A percentile compares a stretch with the other conserved stretches of the same genome.
These are phyloP conservation scores for Channa striata DNA, from an alignment of 2,797 vertebrate species.

Conservation along the genomic window DNA sequence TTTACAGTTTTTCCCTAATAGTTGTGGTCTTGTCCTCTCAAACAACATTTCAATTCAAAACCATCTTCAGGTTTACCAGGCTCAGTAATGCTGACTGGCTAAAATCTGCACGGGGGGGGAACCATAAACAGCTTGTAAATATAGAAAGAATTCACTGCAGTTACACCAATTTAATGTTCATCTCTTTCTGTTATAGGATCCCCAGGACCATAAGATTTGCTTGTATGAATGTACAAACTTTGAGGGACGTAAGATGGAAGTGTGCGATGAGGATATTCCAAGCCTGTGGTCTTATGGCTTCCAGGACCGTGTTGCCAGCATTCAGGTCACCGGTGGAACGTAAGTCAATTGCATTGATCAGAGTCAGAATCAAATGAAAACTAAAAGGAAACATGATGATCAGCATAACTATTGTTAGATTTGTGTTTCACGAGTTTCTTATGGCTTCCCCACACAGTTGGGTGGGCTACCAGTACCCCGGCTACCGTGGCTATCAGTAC, in stretches of 20 bases:
- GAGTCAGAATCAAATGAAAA: not conserved
- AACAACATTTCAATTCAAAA: not conserved
- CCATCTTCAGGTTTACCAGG: not conserved
- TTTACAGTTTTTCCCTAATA: conserved; percentile 4
- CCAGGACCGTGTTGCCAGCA: conserved; percentile 87
- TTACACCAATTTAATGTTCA: not conserved
- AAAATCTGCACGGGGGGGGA: conserved; percentile 5
- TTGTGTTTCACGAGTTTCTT: conserved; percentile 7
- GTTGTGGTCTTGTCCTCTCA: not conserved
- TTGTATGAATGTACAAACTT: conserved; percentile 87
- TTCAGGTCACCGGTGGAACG: conserved; percentile 90
- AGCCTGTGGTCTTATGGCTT: conserved; percentile 90
- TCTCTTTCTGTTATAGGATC: conserved; percentile 77
- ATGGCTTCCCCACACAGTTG: conserved; percentile 74
- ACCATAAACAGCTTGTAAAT: not conserved
- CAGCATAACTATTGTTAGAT: not conserved
- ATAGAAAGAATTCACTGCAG: not conserved
- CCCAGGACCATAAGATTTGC: conserved; percentile 89
- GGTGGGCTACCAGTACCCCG: conserved; percentile 91
- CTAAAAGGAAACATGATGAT: not conserved
- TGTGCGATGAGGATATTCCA: conserved; percentile 89
- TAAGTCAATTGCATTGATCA: conserved; percentile 60
- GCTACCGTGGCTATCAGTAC: conserved; percentile 90
- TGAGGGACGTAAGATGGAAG: conserved; percentile 91
- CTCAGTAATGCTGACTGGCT: conserved; percentile 1